Evolutionary conservation across 2,113 vertebrate genomes (phyloP), one percentile per base, ranked within the genome.

Genomic region (Callospermophilus lateralis): DNA sequence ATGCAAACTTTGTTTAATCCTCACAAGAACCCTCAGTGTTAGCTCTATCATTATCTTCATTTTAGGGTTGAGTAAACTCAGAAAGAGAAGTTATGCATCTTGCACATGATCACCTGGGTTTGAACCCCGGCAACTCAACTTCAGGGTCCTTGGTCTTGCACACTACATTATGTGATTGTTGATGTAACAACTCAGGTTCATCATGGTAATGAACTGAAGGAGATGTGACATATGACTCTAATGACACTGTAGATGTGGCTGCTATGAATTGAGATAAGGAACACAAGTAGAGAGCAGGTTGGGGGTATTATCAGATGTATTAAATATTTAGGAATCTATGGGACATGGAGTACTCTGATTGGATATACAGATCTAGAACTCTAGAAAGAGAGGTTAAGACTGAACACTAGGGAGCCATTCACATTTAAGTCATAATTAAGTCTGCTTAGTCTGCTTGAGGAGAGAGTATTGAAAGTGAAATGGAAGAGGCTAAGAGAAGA

Each of bases 41-140:
- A 68, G 42, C 72, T 86, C n/a, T 73, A 15, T 85, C 39, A 67
- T 83, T 91, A 73, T 61, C 65, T 51, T 84, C 45, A 55, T 89
- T 96, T 90, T 77, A 87, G 42, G 80, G 28, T 39, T 58, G 30
- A 94, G 72, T 84, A 90, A 76, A 63, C 9, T 72, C 51, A 88
- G 53, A 89, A n/a, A 68, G 42, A 79, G n/a, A 63, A 51, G 45
- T 24, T 85, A 85, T 84, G 53, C 34, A 61, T 80, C 58, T 94
- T 80, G 37, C 45, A 90, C 58, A 39, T 73, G 42, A 15, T 42
- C 67, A 42, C 26, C 77, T 93, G 48, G 53, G 6, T 61, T 77
- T 81, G 84, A 95, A 89, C 37, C 12, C 28, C 48, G 48, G 37
- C 72, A 16, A 10, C 34, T 45, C 20, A 74, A 19, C 24, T 86